phyloP scores from a whole-genome alignment of 2,113 vertebrate species.

The Pygoscelis adeliae region DNA sequence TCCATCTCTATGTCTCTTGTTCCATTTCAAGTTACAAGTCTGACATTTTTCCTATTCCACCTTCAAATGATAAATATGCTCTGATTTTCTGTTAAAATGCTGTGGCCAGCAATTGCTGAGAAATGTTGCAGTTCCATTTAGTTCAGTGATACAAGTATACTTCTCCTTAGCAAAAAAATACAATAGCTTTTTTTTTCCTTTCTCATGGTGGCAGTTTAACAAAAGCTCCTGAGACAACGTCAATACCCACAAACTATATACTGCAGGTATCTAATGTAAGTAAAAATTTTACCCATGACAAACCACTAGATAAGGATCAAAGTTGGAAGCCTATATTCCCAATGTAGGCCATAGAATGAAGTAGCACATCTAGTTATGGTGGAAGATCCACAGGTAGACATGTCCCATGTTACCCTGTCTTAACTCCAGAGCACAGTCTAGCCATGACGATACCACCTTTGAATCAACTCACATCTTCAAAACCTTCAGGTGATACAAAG shows the following conservation, averaged over 20 bases:
- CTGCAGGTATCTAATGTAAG: not conserved
- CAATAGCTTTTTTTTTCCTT: accelerated
- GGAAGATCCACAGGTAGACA: not conserved
- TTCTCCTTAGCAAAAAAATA: not conserved
- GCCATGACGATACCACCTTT: not conserved
- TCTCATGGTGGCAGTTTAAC: not conserved
- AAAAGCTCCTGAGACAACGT: not conserved
- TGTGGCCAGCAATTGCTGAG: not conserved
- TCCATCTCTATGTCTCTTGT: not conserved
- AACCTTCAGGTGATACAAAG: not conserved
- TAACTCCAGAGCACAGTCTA: not conserved
- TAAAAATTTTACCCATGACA: not conserved
- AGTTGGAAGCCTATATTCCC: not conserved
- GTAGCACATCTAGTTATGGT: no score
- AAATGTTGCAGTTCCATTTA: not conserved
- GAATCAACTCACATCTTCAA: not conserved
- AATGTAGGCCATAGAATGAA: not conserved
- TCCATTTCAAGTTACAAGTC: not conserved
- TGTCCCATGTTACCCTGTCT: not conserved
- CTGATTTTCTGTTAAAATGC: not conserved
- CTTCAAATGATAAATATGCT: not conserved
- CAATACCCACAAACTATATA: not conserved
- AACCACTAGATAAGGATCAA: accelerated
- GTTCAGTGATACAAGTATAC: not conserved
- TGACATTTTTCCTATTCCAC: not conserved